Base-by-base conservation (phyloP, 2,113 vertebrate species). In the Caranx melampygus region DNA sequence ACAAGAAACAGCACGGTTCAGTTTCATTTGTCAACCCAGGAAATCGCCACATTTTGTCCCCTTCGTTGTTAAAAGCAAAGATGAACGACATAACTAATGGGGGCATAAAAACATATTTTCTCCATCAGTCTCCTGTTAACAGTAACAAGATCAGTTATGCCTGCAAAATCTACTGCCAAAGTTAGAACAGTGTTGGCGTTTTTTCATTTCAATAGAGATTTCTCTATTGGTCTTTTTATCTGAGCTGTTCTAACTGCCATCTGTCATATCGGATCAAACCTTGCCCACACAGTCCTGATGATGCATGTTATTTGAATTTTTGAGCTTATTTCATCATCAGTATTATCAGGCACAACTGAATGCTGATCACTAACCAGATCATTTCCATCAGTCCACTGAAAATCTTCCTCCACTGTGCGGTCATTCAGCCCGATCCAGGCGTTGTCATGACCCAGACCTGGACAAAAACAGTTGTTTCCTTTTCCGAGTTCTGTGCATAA, bases 341-440 rank as follows among this genome's bases (percentile, higher is more conserved):
- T 70, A 26, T 58, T 63, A 10, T 20, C 49, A 57, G 31, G 7
- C 18, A 57, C 45, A 12, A 6, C 16, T 26, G 4, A 79, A 2
- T 57, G 31, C 18, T 13, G 55, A 59, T 54, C 18, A 88, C 96
- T 95, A 83, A 98, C 98, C 96, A 97, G 86, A 49, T 92, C 97
- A 0, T 95, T 96, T 90, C 93, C 94, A 82, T 99, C 98, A 0
- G 97, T 99, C 98, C 98, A 99, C 91, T 99, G 97, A 91, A 99
- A 99, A 73, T 99, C 98, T 42, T 97, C 95, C 86, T 99, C 98
- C 80, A 99, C 97, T 0, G 97, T 99, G 70, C 97, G 93, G 89
- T 99, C 97, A 0, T 98, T 99, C 72, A 99, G 92, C 33, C 98
- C 97, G 0, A 99, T 96, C 98, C 98, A 99, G 5, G 96, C 96